phyloP scores from a whole-genome alignment of 2,888 invertebrate genomes.

The Troides oblongomaculatus region DNA sequence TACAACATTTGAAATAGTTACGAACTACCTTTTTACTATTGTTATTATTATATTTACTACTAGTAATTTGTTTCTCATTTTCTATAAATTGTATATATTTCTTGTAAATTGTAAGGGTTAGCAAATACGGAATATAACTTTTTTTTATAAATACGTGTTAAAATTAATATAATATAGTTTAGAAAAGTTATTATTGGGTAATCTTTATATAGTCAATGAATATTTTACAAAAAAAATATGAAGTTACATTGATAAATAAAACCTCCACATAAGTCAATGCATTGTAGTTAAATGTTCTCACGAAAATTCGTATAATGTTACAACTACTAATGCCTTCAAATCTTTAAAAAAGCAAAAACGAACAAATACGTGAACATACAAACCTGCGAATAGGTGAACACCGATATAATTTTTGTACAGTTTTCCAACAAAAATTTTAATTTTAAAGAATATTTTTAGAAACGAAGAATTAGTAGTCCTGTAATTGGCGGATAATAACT shows the following conservation, averaged over 20 bases:
- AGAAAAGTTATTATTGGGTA: too few relatives aligned
- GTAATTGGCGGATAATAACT: conserved; percentile 35
- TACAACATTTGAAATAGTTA: too few relatives aligned
- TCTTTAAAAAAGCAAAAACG: conserved; percentile 23
- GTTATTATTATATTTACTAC: too few relatives aligned
- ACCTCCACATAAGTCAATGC: neutral
- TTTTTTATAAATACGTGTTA: too few relatives aligned
- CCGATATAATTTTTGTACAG: conserved; percentile 44
- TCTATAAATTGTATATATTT: too few relatives aligned
- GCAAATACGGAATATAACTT: too few relatives aligned
- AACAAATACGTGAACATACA: conserved; percentile 44
- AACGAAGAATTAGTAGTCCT: conserved; percentile 35
- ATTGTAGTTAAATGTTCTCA: conserved; percentile 5
- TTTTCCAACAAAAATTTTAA: conserved; percentile 23
- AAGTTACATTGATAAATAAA: neutral
- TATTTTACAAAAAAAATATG: neutral
- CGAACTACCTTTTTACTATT: too few relatives aligned
- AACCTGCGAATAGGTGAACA: conserved; percentile 64
- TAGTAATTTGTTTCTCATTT: too few relatives aligned
- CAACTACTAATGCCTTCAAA: conserved; percentile 17
- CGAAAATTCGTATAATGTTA: conserved; percentile 23
- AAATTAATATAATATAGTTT: too few relatives aligned
- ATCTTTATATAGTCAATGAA: neutral
- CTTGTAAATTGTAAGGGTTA: too few relatives aligned
- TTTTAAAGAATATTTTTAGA: conserved; percentile 5